A percentile compares a stretch with the other conserved stretches of the same genome.
Evolutionary conservation across 2,888 invertebrate species (phyloP).

Genomic region (Hipparchia sbordonii): DNA sequence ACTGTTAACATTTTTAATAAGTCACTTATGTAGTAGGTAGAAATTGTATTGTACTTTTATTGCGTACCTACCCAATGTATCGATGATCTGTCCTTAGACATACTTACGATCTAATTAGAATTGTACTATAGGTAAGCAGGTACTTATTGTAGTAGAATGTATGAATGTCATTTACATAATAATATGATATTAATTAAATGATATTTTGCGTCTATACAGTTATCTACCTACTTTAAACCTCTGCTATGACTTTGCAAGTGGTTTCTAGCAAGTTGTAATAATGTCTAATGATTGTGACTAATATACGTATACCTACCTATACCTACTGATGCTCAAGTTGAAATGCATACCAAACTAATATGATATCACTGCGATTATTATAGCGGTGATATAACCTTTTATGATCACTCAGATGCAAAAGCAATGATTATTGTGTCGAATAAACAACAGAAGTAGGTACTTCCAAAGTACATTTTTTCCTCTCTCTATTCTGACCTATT

Average conservation of each 20-base stretch:
- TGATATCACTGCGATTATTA: conserved; percentile 48
- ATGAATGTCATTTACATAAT: too few relatives aligned
- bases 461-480: too few relatives aligned
- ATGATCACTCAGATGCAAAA: not conserved
- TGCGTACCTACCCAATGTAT: too few relatives aligned
- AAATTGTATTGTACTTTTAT: too few relatives aligned
- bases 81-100: too few relatives aligned
- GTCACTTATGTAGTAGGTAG: too few relatives aligned
- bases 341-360: conserved; percentile 25
- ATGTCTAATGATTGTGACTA: conserved; percentile 19
- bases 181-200: not conserved
- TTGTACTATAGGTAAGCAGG: too few relatives aligned
- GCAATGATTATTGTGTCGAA: not conserved
- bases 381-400: conserved; percentile 39
- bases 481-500: too few relatives aligned
- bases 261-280: not conserved
- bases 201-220: not conserved
- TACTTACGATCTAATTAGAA: too few relatives aligned
- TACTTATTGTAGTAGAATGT: too few relatives aligned
- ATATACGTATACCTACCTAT: not conserved
- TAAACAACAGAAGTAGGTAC: not conserved
- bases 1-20: too few relatives aligned
- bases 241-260: not conserved
- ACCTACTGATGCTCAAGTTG: conserved; percentile 10
- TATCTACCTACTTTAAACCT: not conserved